Conservation (phyloP, 2,797 vertebrate genomes). For the Hydrocynus forskahlii region DNA sequence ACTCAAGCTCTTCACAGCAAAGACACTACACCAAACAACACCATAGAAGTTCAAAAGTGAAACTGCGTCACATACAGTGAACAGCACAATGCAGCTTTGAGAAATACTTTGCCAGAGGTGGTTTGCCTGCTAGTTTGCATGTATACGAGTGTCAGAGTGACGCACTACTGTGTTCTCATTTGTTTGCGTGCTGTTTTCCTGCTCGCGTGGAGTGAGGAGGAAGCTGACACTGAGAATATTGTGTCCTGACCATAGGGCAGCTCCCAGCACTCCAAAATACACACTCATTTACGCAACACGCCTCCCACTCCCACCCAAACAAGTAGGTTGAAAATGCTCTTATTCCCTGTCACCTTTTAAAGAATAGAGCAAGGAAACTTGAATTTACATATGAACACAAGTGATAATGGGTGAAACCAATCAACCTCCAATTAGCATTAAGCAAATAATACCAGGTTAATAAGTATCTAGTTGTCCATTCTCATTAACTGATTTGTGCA, state of each 20-base stretch:
- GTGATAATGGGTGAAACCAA: background rate
- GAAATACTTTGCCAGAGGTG: background rate
- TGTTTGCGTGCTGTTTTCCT: conserved; percentile 20
- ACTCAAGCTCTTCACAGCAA: background rate
- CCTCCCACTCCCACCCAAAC: background rate
- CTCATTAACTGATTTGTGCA: background rate
- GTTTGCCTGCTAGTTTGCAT: conserved; percentile 12
- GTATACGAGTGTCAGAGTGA: background rate
- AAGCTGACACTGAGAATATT: conserved; percentile 7
- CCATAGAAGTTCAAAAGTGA: background rate
- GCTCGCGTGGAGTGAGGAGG: conserved; percentile 27
- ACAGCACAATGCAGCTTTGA: conserved; percentile 6
- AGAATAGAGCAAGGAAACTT: background rate
- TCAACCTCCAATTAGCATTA: background rate
- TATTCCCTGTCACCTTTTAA: background rate
- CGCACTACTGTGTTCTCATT: conserved; percentile 2
- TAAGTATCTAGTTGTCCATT: background rate
- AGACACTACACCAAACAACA: background rate
- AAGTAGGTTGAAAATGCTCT: background rate
- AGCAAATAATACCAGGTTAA: background rate
- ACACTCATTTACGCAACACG: conserved; percentile 1
- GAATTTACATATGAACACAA: background rate
- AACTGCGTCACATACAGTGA: background rate
- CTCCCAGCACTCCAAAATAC: conserved; percentile 10
- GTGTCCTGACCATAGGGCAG: conserved; percentile 12